Evolutionary conservation across 2,797 vertebrate species (phyloP).

Genomic region (Anguilla pacifica): DNA sequence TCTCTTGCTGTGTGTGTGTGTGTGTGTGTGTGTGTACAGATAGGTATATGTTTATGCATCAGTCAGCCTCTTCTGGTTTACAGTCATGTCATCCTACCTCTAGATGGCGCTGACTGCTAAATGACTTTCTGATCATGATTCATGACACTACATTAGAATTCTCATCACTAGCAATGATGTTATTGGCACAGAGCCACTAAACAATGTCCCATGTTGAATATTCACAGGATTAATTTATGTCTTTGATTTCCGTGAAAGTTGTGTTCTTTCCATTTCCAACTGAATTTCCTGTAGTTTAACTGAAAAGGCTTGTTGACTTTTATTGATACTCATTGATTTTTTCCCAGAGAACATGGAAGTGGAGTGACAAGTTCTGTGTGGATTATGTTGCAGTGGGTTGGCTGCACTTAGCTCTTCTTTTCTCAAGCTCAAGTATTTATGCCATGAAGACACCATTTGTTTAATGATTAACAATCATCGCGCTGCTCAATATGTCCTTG

Average conservation of each 20-base stretch:
- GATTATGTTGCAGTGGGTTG: no score
- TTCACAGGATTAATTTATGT: slow-evolving; percentile 3
- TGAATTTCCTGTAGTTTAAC: background rate
- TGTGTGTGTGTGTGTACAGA: slow-evolving; percentile 45
- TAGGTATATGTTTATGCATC: background rate
- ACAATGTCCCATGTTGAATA: background rate
- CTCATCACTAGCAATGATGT: slow-evolving; percentile 5
- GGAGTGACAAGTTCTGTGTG: background rate
- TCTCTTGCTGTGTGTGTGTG: slow-evolving; percentile 30
- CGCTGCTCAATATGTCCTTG: background rate
- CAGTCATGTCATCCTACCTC: background rate
- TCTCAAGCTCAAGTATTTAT: background rate
- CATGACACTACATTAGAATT: background rate
- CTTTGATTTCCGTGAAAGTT: slow-evolving; percentile 3
- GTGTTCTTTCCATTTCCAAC: background rate
- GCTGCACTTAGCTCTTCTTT: background rate
- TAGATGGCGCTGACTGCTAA: slow-evolving; percentile 2
- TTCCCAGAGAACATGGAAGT: background rate
- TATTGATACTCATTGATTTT: background rate
- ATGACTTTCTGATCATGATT: background rate
- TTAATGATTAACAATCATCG: background rate
- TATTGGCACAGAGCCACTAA: background rate
- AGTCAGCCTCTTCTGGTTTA: background rate
- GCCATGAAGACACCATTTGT: background rate
- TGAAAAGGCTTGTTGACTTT: background rate